A percentile compares a stretch with the other conserved stretches of the same genome.
These are phyloP conservation scores for Pristis pectinata DNA, from an alignment of 2,797 vertebrate genomes.

Conservation along the genomic window DNA sequence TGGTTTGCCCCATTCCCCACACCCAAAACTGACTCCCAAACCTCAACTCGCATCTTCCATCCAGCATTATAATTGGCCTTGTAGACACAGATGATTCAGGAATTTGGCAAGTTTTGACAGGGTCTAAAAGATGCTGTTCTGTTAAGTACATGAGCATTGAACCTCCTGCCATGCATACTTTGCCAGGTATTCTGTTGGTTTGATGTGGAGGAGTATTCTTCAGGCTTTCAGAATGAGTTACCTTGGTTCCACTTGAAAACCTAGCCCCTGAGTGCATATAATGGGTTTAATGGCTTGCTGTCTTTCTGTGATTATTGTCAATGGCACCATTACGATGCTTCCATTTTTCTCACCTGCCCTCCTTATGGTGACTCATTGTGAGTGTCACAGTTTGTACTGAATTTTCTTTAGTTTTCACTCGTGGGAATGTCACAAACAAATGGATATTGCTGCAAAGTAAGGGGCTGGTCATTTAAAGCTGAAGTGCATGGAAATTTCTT, in stretches of 20 bases:
- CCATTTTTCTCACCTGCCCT: neutral
- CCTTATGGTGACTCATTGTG: neutral
- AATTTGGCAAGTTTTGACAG: neutral
- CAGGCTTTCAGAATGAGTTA: neutral
- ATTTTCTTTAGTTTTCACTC: no score
- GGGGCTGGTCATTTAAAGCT: no score
- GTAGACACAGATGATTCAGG: neutral
- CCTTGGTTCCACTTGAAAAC: neutral
- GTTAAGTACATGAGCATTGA: neutral
- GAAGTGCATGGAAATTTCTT: no score
- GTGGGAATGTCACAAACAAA: no score
- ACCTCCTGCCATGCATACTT: neutral
- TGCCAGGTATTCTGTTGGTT: neutral
- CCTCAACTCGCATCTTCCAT: neutral
- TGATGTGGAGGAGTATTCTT: neutral
- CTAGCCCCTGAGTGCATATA: neutral
- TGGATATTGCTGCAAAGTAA: no score
- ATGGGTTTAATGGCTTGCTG: neutral
- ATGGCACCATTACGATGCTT: neutral
- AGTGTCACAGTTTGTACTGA: neutral
- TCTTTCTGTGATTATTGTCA: neutral
- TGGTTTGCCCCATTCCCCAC: neutral
- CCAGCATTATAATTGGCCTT: neutral
- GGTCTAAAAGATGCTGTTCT: neutral
- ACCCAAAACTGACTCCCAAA: no score